Percentiles rank a stretch among this genome's conserved stretches.
Evolutionary conservation across 2,888 invertebrate species (phyloP).

Genomic region (Arctia plantaginis): DNA sequence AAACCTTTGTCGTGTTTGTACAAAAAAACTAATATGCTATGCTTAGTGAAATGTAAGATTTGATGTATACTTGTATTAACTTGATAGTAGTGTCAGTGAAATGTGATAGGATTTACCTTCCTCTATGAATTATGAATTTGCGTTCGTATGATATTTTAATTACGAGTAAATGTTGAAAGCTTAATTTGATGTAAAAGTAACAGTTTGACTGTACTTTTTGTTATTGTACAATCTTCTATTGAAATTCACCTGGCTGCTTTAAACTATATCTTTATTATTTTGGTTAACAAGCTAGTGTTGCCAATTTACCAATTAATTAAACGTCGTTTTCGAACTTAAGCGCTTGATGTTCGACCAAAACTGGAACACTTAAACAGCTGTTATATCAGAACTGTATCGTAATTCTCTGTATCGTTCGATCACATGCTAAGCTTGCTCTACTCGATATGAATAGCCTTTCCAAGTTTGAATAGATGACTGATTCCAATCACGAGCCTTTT

Average conservation of each 20-base stretch:
- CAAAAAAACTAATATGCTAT: background rate
- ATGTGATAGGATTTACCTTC: background rate
- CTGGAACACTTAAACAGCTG: constrained; percentile 22
- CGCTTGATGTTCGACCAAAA: constrained; percentile 8
- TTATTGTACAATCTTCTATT: too few species aligned
- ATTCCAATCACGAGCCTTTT: constrained; percentile 47
- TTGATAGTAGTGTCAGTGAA: background rate
- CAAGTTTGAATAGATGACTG: constrained; percentile 49
- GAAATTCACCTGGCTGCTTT: too few species aligned
- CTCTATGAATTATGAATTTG: background rate
- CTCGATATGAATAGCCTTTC: constrained; percentile 47
- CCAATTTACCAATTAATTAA: background rate
- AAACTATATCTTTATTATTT: background rate
- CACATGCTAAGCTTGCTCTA: constrained; percentile 44
- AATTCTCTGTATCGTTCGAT: constrained; percentile 41
- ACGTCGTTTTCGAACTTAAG: background rate
- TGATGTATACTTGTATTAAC: too few species aligned
- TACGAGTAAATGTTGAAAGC: background rate
- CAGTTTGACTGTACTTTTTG: too few species aligned
- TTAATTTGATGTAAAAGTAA: background rate
- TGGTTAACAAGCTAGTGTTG: background rate
- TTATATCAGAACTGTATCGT: constrained; percentile 28
- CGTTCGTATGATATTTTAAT: background rate
- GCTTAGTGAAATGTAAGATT: background rate
- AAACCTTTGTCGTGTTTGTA: background rate